Evolutionary conservation across 2,888 invertebrate genomes (phyloP), one percentile per base, ranked within the genome.

Genomic region (Clanis bilineata): DNA sequence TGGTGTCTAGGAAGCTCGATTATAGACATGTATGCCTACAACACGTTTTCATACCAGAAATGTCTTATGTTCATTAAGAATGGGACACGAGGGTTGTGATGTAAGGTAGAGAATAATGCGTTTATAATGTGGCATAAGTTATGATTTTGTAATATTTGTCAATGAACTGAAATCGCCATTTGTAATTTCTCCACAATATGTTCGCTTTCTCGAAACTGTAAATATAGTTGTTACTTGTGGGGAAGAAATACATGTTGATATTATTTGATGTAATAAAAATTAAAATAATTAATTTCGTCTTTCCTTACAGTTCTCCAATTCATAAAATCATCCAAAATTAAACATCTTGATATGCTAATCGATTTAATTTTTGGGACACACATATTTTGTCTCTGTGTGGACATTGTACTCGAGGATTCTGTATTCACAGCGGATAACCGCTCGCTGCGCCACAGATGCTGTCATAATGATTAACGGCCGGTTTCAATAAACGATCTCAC

Each of bases 181-280:
- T 51, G 28, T 51, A 28, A 22, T 39, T 56, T 18, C 39, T 44
- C 18, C 43, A 44, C 18, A 58, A 23, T 32, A 21, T 44, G 36
- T 44, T 9, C 45, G 44, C 22, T 57, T 51, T 28, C 23, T 51
- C n/a, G 22, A 41, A 56, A 59, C 25, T 55, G 59, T 51, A 51
- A 62, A 51, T 51, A 51, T 51, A 51, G 51, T 51, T 51, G 28
- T 65, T 70, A 69, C 74, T 70, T 75, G 74, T 77, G 76, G 72
- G 72, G 71, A 67, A 67, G 67, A 76, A 73, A 70, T 77, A 71
- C 73, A 79, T 76, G 78, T 80, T 81, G 80, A 84, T 85, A 86
- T 83, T 85, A 83, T 76, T 85, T 83, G 81, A 82, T 85, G 84
- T 86, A 87, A 83, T 86, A 85, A 86, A 86, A 74, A 47, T 38